Conservation (phyloP, 2,113 vertebrate genomes). For the Malurus cyaneus region DNA sequence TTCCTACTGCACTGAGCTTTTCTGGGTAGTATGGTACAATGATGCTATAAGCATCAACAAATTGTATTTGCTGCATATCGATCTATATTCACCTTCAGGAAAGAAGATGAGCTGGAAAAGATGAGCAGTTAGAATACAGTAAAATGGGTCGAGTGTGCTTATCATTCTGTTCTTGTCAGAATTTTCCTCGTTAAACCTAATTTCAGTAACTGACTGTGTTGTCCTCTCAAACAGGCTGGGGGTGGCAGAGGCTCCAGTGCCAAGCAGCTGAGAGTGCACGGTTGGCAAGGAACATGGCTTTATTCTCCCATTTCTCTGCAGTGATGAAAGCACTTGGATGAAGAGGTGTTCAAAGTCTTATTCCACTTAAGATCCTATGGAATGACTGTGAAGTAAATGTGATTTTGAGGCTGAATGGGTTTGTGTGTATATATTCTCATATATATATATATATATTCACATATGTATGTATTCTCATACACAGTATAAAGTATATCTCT, state of each 20-base stretch:
- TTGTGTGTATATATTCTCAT: not conserved
- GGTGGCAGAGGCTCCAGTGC: not conserved
- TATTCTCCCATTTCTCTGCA: not conserved
- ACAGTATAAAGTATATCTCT: not conserved
- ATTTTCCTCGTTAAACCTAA: not conserved
- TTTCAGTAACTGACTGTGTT: rapidly evolving
- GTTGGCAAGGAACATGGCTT: not conserved
- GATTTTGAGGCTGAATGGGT: not conserved
- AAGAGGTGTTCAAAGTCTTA: not conserved
- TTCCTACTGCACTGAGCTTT: not conserved
- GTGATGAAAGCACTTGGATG: not conserved
- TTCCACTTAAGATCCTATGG: not conserved
- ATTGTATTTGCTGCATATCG: rapidly evolving
- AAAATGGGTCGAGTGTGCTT: not conserved
- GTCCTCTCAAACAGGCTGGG: not conserved
- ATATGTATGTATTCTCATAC: not conserved
- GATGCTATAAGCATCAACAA: not conserved
- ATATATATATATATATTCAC: rapidly evolving
- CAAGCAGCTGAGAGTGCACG: not conserved
- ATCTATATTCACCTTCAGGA: not conserved
- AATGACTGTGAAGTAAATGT: not conserved
- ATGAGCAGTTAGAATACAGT: not conserved
- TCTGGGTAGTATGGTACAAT: not conserved
- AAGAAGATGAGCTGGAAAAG: not conserved
- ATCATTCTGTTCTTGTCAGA: not conserved